A percentile compares a stretch with the other conserved stretches of the same genome.
Conservation (phyloP, 2,113 vertebrate genomes). For the Odontesthes bonariensis region DNA sequence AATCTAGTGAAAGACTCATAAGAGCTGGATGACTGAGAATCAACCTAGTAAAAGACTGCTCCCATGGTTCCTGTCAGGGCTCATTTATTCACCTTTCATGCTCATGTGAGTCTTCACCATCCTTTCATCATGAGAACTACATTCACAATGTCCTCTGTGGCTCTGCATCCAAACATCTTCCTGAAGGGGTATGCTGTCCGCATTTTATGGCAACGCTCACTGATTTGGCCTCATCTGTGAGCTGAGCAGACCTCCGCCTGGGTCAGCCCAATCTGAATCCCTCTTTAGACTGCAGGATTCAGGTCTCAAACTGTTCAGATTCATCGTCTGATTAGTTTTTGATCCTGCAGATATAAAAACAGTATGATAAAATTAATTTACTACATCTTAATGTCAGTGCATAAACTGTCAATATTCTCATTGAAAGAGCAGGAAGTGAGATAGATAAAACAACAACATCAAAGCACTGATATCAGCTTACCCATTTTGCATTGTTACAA, state of each 20-base stretch:
- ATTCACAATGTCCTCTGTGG: constrained; percentile 59
- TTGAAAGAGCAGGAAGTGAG: constrained; percentile 23
- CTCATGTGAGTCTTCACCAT: too few species aligned
- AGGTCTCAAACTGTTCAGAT: constrained; percentile 60
- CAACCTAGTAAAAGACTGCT: constrained; percentile 33
- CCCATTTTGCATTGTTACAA: constrained; percentile 3
- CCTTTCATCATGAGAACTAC: too few species aligned
- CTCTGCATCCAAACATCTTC: constrained; percentile 65
- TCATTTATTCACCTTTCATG: constrained; percentile 66
- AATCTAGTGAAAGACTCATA: too few species aligned
- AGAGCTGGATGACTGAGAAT: too few species aligned
- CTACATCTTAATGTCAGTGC: constrained; percentile 20
- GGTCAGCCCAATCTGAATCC: constrained; percentile 55
- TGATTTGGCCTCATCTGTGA: constrained; percentile 65
- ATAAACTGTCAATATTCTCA: constrained; percentile 26
- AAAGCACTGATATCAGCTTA: constrained; percentile 1
- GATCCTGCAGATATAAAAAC: constrained; percentile 50
- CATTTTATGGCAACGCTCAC: constrained; percentile 62
- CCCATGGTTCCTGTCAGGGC: constrained; percentile 51
- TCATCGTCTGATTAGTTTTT: constrained; percentile 46
- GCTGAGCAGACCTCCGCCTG: constrained; percentile 58
- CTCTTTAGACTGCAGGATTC: constrained; percentile 48
- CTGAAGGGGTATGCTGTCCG: constrained; percentile 52
- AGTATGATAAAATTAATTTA: constrained; percentile 43
- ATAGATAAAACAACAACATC: constrained; percentile 26